These are phyloP conservation scores for Dolomedes plantarius DNA, from an alignment of 2,888 invertebrate genomes.

Conservation along the genomic window DNA sequence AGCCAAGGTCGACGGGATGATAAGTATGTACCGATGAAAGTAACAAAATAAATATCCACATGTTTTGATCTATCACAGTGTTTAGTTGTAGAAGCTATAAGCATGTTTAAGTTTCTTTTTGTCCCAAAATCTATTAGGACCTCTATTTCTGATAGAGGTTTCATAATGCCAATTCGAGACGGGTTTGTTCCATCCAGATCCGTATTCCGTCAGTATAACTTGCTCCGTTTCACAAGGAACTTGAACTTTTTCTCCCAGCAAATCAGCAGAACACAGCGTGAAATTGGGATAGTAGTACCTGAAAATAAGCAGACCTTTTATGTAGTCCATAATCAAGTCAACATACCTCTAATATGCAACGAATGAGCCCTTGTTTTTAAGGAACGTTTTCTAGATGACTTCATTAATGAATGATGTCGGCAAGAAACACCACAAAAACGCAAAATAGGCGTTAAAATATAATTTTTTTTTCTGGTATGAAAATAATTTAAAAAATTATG, in stretches of 20 bases:
- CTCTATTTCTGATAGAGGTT: constrained; percentile 44
- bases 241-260: constrained; percentile 66
- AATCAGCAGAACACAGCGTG: constrained; percentile 58
- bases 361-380: no score
- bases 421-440: no score
- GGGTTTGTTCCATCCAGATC: constrained; percentile 39
- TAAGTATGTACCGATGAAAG: no score
- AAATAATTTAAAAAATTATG: no score
- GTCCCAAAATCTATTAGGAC: constrained; percentile 53
- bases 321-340: no score
- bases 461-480: no score
- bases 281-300: constrained; percentile 68
- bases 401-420: no score
- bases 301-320: neutral
- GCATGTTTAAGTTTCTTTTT: constrained; percentile 15
- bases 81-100: constrained; percentile 15
- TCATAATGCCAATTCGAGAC: constrained; percentile 48
- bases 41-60: no score
- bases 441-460: no score
- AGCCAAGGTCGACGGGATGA: no score
- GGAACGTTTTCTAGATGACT: no score
- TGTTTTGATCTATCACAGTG: neutral
- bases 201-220: constrained; percentile 55
- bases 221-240: constrained; percentile 67
- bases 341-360: no score